These are phyloP conservation scores for Myathropa florea DNA, from an alignment of 2,888 invertebrate species.

Conservation along the genomic window DNA sequence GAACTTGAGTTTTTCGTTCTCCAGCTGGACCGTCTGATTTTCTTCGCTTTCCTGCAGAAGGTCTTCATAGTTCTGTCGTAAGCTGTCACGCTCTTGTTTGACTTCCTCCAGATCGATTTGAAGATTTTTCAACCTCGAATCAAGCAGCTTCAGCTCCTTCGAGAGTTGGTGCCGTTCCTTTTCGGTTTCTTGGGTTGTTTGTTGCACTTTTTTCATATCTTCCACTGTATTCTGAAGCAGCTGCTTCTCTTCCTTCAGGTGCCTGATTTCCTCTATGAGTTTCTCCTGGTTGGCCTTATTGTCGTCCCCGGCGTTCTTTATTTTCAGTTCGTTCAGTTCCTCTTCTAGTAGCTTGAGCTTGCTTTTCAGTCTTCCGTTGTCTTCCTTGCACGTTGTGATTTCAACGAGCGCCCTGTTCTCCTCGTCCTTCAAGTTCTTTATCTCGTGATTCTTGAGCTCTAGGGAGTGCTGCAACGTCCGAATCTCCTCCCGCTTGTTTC, in stretches of 20 bases:
- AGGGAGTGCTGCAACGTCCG: conserved; percentile 80
- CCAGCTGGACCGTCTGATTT: conserved; percentile 75
- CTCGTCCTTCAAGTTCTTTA: conserved; percentile 75
- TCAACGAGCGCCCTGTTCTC: conserved; percentile 79
- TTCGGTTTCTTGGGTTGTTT: conserved; percentile 63
- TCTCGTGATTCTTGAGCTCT: conserved; percentile 75
- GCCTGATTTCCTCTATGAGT: conserved; percentile 73
- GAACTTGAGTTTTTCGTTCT: conserved; percentile 82
- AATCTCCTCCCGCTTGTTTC: conserved; percentile 82
- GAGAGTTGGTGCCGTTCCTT: conserved; percentile 10
- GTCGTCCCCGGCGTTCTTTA: conserved; percentile 72
- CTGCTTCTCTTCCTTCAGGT: conserved; percentile 80
- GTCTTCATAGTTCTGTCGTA: conserved; percentile 74
- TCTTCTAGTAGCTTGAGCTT: conserved; percentile 76
- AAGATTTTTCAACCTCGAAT: conserved; percentile 81
- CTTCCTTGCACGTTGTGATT: conserved; percentile 77
- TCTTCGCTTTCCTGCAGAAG: conserved; percentile 75
- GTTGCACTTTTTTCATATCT: conserved; percentile 77
- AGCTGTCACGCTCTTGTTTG: conserved; percentile 75
- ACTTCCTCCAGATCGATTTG: conserved; percentile 81
- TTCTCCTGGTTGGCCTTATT: conserved; percentile 23
- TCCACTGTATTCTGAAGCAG: conserved; percentile 79
- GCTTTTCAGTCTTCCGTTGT: conserved; percentile 76
- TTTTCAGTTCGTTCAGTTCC: conserved; percentile 79
- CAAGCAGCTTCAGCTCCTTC: conserved; percentile 81